A percentile compares a stretch with the other conserved stretches of the same genome.
Conservation (phyloP, 2,888 invertebrate species). For the Phaonia tiefii region DNA sequence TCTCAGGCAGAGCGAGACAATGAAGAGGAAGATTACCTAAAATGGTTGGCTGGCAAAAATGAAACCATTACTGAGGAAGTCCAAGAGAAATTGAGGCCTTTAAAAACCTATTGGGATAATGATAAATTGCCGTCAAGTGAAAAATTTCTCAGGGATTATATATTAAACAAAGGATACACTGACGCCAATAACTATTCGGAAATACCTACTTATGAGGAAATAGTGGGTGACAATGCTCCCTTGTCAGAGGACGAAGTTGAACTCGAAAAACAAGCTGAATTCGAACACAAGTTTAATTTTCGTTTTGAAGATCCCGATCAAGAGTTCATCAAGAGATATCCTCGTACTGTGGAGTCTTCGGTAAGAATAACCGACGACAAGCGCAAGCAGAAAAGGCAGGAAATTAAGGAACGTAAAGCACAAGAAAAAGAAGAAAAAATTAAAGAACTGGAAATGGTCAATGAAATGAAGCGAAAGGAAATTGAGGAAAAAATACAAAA, state of each 20-base stretch:
- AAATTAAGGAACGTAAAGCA: constrained; percentile 87
- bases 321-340: constrained; percentile 95
- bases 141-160: constrained; percentile 94
- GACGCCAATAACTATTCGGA: constrained; percentile 79
- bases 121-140: constrained; percentile 91
- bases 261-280: constrained; percentile 91
- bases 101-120: constrained; percentile 92
- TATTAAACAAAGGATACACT: constrained; percentile 89
- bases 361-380: constrained; percentile 90
- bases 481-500: constrained; percentile 93
- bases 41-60: constrained; percentile 90
- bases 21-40: constrained; percentile 85
- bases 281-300: constrained; percentile 97
- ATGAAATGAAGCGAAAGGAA: constrained; percentile 93
- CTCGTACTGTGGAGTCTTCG: constrained; percentile 92
- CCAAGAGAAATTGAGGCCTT: constrained; percentile 85
- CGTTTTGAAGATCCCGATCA: constrained; percentile 97
- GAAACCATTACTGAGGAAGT: constrained; percentile 84
- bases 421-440: constrained; percentile 89
- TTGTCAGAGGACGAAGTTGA: constrained; percentile 90
- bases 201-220: constrained; percentile 85
- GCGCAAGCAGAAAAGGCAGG: constrained; percentile 89
- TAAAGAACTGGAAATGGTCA: constrained; percentile 93
- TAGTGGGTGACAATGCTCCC: constrained; percentile 83
- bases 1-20: constrained; percentile 81